Percentiles rank a stretch among this genome's conserved stretches.
phyloP scores from a whole-genome alignment of 2,888 invertebrate species.

The Ennomos fuscantarius region DNA sequence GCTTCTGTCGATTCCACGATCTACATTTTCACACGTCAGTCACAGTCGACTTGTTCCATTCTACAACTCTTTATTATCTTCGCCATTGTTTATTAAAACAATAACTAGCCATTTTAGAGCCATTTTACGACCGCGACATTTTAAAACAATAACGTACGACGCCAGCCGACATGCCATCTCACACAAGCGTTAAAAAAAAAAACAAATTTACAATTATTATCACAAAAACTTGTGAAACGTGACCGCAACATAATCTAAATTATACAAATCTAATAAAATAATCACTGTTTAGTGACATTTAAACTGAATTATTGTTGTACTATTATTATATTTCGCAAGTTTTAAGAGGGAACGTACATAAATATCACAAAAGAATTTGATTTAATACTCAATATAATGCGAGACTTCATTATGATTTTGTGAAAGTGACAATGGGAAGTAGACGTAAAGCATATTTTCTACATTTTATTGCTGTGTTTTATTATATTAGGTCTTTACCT shows the following conservation, averaged over 20 bases:
- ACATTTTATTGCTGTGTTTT: constrained; percentile 23
- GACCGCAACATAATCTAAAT: constrained; percentile 59
- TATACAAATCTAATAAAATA: constrained; percentile 28
- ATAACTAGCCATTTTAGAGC: constrained; percentile 75
- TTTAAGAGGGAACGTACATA: constrained; percentile 49
- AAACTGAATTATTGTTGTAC: constrained; percentile 52
- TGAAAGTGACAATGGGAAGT: constrained; percentile 33
- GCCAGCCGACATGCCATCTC: constrained; percentile 48
- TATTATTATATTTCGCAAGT: constrained; percentile 51
- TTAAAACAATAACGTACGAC: constrained; percentile 76
- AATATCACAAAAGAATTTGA: constrained; percentile 50
- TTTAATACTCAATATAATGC: constrained; percentile 42
- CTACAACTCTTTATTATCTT: constrained; percentile 70
- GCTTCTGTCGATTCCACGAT: constrained; percentile 43
- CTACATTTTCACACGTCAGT: constrained; percentile 72
- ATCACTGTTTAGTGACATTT: constrained; percentile 50
- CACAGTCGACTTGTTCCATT: constrained; percentile 67
- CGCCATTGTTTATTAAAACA: constrained; percentile 81
- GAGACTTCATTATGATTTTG: constrained; percentile 33
- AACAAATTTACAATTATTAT: constrained; percentile 57
- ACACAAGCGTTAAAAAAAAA: constrained; percentile 48
- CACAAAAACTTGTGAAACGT: constrained; percentile 53
- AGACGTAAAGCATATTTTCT: constrained; percentile 37
- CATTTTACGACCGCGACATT: constrained; percentile 72
- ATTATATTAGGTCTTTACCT: no score